Evolutionary conservation across 2,113 vertebrate species (phyloP).

Genomic region (Struthidea cinerea): DNA sequence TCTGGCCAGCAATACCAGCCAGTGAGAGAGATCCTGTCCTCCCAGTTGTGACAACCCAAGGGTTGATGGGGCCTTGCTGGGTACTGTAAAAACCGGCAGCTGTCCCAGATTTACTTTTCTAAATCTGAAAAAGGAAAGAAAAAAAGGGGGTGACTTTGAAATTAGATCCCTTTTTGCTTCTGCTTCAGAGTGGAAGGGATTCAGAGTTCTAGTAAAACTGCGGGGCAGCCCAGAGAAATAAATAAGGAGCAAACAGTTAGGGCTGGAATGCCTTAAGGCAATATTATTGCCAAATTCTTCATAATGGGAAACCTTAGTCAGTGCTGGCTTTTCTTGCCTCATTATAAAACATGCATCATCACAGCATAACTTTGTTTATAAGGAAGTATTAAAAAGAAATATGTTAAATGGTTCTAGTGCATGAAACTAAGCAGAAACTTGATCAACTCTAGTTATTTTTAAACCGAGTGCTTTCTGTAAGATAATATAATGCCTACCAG

Average conservation of each 20-base stretch:
- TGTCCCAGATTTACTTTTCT: background rate
- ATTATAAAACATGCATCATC: background rate
- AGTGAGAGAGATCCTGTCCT: background rate
- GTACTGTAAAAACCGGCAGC: background rate
- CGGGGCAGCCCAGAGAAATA: background rate
- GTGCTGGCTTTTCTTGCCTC: background rate
- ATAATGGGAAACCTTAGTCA: background rate
- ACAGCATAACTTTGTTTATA: background rate
- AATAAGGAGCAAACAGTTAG: background rate
- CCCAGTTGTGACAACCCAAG: background rate
- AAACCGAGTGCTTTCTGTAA: background rate
- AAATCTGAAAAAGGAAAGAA: background rate
- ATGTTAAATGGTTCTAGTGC: background rate
- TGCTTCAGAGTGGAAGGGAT: background rate
- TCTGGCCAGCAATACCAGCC: background rate
- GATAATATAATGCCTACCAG: background rate
- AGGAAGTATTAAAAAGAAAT: background rate
- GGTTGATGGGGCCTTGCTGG: background rate
- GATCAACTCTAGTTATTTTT: background rate
- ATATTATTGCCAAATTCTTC: conserved; percentile 3
- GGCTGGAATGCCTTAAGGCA: background rate
- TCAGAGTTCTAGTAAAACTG: background rate
- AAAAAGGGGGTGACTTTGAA: background rate
- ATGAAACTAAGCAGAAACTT: background rate
- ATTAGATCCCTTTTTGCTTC: background rate